These are phyloP conservation scores for Tenthredo distinguenda DNA, from an alignment of 2,888 invertebrate species.

Conservation along the genomic window DNA sequence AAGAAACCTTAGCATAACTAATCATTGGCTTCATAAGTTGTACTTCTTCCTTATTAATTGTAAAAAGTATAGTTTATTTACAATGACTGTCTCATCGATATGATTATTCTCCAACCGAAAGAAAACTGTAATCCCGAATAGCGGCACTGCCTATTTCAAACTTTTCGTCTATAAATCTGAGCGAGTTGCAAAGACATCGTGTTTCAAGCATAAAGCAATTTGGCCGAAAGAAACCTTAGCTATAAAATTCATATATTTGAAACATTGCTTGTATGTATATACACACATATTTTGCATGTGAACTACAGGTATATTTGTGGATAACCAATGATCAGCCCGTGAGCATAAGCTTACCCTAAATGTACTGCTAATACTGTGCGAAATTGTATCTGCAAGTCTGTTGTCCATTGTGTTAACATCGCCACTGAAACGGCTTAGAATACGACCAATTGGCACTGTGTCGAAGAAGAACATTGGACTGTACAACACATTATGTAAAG, in stretches of 20 bases:
- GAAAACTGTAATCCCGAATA: not conserved
- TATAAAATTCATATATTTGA: not conserved
- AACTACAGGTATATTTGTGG: not conserved
- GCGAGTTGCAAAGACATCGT: not conserved
- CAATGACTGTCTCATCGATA: not conserved
- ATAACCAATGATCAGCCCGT: slow-evolving; percentile 45
- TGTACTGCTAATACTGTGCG: slow-evolving; percentile 71
- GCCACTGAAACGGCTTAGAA: slow-evolving; percentile 82
- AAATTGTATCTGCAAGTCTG: slow-evolving; percentile 76
- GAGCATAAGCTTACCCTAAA: slow-evolving; percentile 70
- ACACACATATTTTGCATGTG: not conserved
- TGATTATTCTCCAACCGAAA: not conserved
- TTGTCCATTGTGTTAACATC: slow-evolving; percentile 82
- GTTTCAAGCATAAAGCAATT: not conserved
- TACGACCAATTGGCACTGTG: slow-evolving; percentile 82
- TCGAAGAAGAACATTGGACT: slow-evolving; percentile 83
- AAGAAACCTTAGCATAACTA: slow-evolving; percentile 5
- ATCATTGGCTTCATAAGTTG: slow-evolving; percentile 25
- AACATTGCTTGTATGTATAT: not conserved
- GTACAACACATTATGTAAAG: slow-evolving; percentile 79
- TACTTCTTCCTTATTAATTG: not conserved
- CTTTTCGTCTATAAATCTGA: not conserved
- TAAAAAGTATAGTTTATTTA: not conserved
- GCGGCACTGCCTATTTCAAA: not conserved
- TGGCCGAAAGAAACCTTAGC: not conserved